Evolutionary conservation across 2,888 invertebrate species (phyloP).

Genomic region (Elgonia sp.): DNA sequence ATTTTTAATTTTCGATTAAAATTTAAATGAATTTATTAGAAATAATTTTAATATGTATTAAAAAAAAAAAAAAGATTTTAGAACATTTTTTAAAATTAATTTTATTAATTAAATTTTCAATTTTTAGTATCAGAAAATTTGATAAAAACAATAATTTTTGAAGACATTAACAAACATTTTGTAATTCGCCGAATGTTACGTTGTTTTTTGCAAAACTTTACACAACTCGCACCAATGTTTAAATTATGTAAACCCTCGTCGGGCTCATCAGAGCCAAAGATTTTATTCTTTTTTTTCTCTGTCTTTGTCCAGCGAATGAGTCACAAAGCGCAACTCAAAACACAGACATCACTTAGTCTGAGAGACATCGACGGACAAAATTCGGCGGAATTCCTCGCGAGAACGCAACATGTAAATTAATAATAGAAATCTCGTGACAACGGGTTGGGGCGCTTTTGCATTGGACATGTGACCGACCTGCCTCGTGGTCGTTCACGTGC

Average conservation of each 20-base stretch:
- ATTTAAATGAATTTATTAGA: too few species aligned
- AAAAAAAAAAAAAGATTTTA: too few species aligned
- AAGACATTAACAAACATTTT: too few species aligned
- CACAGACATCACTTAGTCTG: slow-evolving; percentile 23
- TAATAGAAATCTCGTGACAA: slow-evolving; percentile 82
- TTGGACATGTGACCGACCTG: slow-evolving; percentile 81
- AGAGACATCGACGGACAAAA: slow-evolving; percentile 49
- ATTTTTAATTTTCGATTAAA: too few species aligned
- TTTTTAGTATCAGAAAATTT: too few species aligned
- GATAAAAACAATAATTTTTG: too few species aligned
- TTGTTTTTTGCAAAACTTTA: slow-evolving; percentile 19
- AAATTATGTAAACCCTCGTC: not conserved
- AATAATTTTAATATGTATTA: too few species aligned
- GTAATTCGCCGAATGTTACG: too few species aligned
- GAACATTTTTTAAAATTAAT: too few species aligned
- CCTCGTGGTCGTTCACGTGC: slow-evolving; percentile 86
- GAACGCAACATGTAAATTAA: slow-evolving; percentile 71
- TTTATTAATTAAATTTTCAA: too few species aligned
- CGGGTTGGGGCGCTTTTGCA: slow-evolving; percentile 68
- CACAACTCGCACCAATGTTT: not conserved
- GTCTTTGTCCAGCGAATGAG: not conserved
- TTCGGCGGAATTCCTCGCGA: slow-evolving; percentile 44
- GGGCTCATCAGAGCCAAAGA: not conserved
- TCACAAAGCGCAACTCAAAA: slow-evolving; percentile 17
- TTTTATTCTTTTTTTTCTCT: not conserved